Evolutionary conservation across 2,888 invertebrate species (phyloP).

Genomic region (Pheosia tremula): DNA sequence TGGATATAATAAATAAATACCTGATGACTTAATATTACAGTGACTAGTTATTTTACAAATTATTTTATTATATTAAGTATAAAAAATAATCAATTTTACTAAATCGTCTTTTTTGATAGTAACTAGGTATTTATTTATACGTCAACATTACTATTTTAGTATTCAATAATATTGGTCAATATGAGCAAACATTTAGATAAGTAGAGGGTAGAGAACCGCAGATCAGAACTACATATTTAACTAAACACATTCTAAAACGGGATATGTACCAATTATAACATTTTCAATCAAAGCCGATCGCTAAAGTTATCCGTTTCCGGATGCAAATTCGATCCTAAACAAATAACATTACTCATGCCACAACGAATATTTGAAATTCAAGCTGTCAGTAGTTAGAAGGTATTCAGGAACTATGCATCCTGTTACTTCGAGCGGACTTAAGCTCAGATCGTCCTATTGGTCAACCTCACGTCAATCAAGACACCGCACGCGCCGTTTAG

Average conservation of each 20-base stretch:
- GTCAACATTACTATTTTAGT: neutral
- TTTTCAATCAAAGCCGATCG: slow-evolving; percentile 14
- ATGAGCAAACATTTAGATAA: neutral
- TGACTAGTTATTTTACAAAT: too few species aligned
- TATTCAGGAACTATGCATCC: slow-evolving; percentile 58
- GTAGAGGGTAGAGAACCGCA: neutral
- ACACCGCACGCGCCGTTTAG: slow-evolving; percentile 45
- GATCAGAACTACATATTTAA: neutral
- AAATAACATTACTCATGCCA: slow-evolving; percentile 63
- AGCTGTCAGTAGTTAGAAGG: slow-evolving; percentile 53
- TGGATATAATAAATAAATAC: too few species aligned
- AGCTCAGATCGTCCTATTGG: slow-evolving; percentile 63
- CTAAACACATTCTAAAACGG: neutral
- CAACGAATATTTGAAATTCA: slow-evolving; percentile 63
- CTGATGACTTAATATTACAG: too few species aligned
- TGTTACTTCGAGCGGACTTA: slow-evolving; percentile 47
- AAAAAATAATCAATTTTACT: too few species aligned
- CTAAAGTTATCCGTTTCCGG: slow-evolving; percentile 29
- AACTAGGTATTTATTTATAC: too few species aligned
- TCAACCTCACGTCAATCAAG: slow-evolving; percentile 77
- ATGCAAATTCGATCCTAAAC: slow-evolving; percentile 46
- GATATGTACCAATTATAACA: slow-evolving; percentile 6
- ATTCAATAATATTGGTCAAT: neutral
- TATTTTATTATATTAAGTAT: too few species aligned
- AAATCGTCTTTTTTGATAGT: too few species aligned